Conservation (phyloP, 2,113 vertebrate species). For the Calyptommatus sinebrachiatus region DNA sequence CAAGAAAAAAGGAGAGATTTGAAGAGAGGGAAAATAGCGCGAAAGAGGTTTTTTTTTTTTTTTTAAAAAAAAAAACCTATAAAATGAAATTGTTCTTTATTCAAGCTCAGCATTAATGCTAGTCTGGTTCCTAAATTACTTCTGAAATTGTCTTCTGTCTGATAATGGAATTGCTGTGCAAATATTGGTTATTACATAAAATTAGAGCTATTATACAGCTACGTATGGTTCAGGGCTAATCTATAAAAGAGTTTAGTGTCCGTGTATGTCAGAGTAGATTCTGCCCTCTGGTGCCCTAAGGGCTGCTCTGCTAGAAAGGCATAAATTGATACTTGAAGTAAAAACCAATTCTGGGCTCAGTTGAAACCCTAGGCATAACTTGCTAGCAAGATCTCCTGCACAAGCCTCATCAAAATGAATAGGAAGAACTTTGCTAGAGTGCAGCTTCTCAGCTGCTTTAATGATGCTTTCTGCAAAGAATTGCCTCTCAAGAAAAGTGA, state of each 20-base stretch:
- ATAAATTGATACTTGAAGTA: slow-evolving; percentile 28
- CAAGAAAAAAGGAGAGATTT: slow-evolving; percentile 17
- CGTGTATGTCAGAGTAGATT: slow-evolving; percentile 37
- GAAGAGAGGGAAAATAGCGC: slow-evolving; percentile 26
- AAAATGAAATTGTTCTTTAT: slow-evolving; percentile 61
- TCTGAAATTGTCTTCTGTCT: slow-evolving; percentile 61
- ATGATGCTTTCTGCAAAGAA: slow-evolving; percentile 2
- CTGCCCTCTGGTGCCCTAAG: slow-evolving; percentile 59
- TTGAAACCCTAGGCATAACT: background rate
- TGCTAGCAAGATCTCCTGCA: background rate
- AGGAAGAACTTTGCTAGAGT: background rate
- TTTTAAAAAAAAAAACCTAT: background rate
- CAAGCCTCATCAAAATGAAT: background rate
- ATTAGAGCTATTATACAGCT: slow-evolving; percentile 52
- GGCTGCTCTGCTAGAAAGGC: slow-evolving; percentile 29
- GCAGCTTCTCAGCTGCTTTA: background rate
- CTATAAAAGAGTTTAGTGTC: slow-evolving; percentile 37
- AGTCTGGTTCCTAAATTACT: slow-evolving; percentile 62
- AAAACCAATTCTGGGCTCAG: slow-evolving; percentile 22
- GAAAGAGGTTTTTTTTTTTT: background rate
- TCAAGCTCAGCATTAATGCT: slow-evolving; percentile 61
- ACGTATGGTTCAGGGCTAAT: slow-evolving; percentile 42
- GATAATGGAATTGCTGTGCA: slow-evolving; percentile 68
- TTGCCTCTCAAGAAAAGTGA: background rate
- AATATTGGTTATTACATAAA: slow-evolving; percentile 65